A percentile compares a stretch with the other conserved stretches of the same genome.
These are phyloP conservation scores for Mantis religiosa DNA, from an alignment of 2,888 invertebrate genomes.

Conservation along the genomic window DNA sequence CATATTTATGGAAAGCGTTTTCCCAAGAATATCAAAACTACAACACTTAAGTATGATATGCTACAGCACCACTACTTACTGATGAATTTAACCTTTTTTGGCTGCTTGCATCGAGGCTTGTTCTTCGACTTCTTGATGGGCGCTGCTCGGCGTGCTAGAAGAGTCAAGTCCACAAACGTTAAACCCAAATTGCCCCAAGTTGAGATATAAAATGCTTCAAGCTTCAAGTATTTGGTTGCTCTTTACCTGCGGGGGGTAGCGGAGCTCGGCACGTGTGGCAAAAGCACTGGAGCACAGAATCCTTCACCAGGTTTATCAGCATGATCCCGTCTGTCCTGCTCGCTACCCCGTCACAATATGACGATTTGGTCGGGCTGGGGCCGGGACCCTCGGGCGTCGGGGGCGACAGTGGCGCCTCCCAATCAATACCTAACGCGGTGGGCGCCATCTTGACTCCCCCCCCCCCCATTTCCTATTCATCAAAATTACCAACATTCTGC, in stretches of 20 bases:
- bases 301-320: slow-evolving; percentile 86
- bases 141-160: slow-evolving; percentile 39
- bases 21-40: neutral
- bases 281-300: slow-evolving; percentile 90
- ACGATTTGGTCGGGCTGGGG: neutral
- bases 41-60: neutral
- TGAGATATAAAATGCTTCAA: neutral
- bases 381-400: neutral
- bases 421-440: neutral
- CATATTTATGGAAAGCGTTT: too few relatives aligned
- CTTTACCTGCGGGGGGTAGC: slow-evolving; percentile 69
- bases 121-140: slow-evolving; percentile 76
- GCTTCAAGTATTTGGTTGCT: slow-evolving; percentile 4
- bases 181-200: neutral
- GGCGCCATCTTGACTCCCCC: slow-evolving; percentile 14
- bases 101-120: slow-evolving; percentile 77
- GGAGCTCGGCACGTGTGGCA: slow-evolving; percentile 89
- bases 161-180: neutral
- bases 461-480: neutral
- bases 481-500: neutral
- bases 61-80: slow-evolving; percentile 61
- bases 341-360: neutral
- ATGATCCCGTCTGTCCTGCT: slow-evolving; percentile 47
- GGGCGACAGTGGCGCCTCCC: slow-evolving; percentile 31
- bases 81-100: slow-evolving; percentile 86